Evolutionary conservation across 2,797 vertebrate species (phyloP).

Genomic region (Sebastes iracundus): DNA sequence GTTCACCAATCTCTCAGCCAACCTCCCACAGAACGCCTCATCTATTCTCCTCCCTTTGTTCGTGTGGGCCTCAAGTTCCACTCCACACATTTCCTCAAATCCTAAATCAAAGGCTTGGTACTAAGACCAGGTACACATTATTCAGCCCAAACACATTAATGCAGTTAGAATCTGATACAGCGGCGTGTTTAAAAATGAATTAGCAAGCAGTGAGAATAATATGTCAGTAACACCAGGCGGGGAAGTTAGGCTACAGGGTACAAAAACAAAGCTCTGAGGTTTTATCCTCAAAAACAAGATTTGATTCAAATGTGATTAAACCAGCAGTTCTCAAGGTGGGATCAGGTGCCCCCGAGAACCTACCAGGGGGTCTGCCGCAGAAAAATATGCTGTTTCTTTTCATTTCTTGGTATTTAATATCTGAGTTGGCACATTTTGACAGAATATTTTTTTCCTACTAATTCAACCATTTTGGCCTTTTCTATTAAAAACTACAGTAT

Average conservation of each 20-base stretch:
- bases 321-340: slow-evolving; percentile 8
- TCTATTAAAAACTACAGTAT: background rate
- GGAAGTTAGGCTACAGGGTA: slow-evolving; percentile 37
- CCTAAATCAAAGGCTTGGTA: slow-evolving; percentile 22
- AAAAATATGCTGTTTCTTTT: background rate
- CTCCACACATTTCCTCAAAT: slow-evolving; percentile 9
- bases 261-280: slow-evolving; percentile 48
- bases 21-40: background rate
- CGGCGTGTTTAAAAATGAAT: slow-evolving; percentile 46
- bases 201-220: slow-evolving; percentile 43
- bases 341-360: slow-evolving; percentile 15
- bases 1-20: background rate
- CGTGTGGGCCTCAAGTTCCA: background rate
- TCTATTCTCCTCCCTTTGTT: slow-evolving; percentile 6
- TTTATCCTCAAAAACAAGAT: slow-evolving; percentile 42
- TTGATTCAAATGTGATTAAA: slow-evolving; percentile 54
- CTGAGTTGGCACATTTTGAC: slow-evolving; percentile 2
- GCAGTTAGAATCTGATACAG: slow-evolving; percentile 53
- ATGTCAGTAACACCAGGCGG: slow-evolving; percentile 23
- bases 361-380: slow-evolving; percentile 21
- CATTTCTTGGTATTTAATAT: slow-evolving; percentile 20
- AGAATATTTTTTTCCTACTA: background rate
- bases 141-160: slow-evolving; percentile 62
- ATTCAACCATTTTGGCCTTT: background rate
- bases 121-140: slow-evolving; percentile 31